Evolutionary conservation across 53 echinoderm and acorn worm species (phyloP).

Genomic region (Holothuria scabra): DNA sequence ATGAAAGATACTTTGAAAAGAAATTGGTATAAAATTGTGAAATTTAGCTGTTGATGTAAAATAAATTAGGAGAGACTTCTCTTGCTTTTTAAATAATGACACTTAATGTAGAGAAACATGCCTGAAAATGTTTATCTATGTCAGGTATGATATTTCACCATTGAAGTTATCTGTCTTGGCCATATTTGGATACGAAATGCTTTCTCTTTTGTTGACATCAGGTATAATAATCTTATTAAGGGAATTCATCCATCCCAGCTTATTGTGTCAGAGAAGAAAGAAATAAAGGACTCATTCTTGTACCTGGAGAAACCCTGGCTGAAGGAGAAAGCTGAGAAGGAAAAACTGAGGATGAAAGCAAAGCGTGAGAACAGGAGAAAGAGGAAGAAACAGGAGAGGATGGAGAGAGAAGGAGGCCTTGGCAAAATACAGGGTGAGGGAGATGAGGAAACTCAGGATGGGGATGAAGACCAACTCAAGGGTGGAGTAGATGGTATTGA

Average conservation of each 20-base stretch:
- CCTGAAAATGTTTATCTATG: too few species aligned
- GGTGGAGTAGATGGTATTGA: not conserved
- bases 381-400: slow-evolving; percentile 39
- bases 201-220: slow-evolving; percentile 30
- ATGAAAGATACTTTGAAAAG: too few species aligned
- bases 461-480: too few species aligned
- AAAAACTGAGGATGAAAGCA: slow-evolving; percentile 50
- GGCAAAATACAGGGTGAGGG: slow-evolving; percentile 8
- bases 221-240: slow-evolving; percentile 72
- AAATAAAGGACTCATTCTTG: slow-evolving; percentile 53
- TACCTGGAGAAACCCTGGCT: slow-evolving; percentile 52
- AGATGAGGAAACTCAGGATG: slow-evolving; percentile 7
- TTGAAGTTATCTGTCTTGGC: too few species aligned
- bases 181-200: not conserved
- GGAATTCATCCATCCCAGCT: slow-evolving; percentile 80
- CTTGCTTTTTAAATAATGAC: too few species aligned
- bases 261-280: slow-evolving; percentile 63
- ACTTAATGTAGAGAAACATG: too few species aligned
- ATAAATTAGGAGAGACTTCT: too few species aligned
- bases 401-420: slow-evolving; percentile 35
- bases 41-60: too few species aligned
- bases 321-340: slow-evolving; percentile 49
- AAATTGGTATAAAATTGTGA: too few species aligned
- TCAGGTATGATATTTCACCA: too few species aligned
- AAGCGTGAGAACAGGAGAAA: slow-evolving; percentile 36